Evolutionary conservation across 2,113 vertebrate genomes (phyloP).

Genomic region (Calyptomena viridis): DNA sequence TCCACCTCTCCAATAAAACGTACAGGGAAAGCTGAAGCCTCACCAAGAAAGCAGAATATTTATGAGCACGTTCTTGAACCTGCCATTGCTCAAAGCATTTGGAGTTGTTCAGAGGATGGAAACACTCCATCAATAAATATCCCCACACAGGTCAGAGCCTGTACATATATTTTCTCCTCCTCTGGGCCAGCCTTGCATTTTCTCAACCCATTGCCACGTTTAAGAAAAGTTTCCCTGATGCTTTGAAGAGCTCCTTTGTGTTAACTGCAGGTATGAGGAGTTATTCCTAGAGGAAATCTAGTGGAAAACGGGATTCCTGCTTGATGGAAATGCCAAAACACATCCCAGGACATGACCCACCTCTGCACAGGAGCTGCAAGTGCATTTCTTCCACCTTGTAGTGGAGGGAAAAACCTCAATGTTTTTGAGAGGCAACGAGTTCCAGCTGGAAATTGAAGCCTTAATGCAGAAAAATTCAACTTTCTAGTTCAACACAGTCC

Average conservation of each 20-base stretch:
- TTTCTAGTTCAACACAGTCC: background rate
- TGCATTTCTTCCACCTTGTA: too few relatives aligned
- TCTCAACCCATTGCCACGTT: background rate
- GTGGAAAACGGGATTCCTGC: background rate
- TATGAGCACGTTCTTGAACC: background rate
- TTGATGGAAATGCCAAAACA: background rate
- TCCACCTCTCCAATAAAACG: background rate
- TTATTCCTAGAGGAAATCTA: background rate
- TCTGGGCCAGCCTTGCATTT: background rate
- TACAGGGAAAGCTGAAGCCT: background rate
- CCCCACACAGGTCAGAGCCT: background rate
- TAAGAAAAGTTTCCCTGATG: background rate
- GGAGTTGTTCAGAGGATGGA: background rate
- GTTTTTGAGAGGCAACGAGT: background rate
- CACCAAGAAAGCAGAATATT: background rate
- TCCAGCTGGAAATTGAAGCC: background rate
- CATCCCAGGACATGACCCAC: background rate
- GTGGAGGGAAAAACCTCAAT: background rate
- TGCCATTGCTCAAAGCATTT: accelerated
- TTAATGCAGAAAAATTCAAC: background rate
- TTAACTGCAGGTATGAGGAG: background rate
- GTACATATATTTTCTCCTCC: background rate
- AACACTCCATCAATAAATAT: background rate
- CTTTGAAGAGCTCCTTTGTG: background rate
- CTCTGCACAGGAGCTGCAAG: background rate